phyloP scores from a whole-genome alignment of 1,140 invertebrate genomes.

The Diachasmimorpha longicaudata region DNA sequence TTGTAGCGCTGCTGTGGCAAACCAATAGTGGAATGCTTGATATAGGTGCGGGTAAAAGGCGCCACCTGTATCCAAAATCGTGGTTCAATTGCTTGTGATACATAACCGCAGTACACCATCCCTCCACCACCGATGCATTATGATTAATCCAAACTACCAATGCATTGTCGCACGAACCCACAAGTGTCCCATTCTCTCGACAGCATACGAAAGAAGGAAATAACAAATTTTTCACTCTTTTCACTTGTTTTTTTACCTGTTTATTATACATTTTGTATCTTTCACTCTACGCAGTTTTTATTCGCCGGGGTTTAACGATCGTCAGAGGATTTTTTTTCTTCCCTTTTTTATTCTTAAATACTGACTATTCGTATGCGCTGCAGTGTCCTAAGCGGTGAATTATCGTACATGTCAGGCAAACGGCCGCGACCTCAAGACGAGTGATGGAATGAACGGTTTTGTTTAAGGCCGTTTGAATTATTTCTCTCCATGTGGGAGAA shows the following conservation, averaged over 20 bases:
- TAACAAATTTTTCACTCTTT: neutral
- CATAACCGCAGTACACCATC: neutral
- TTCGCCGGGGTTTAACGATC: conserved; percentile 41
- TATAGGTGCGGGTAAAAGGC: conserved; percentile 22
- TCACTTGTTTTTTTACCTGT: neutral
- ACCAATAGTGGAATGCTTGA: conserved; percentile 35
- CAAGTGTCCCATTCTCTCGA: neutral
- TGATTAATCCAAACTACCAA: conserved; percentile 26
- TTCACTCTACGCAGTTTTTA: conserved; percentile 3
- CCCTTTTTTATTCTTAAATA: conserved; percentile 17
- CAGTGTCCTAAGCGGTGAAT: conserved; percentile 51
- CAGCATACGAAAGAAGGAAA: neutral
- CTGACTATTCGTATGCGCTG: conserved; percentile 47
- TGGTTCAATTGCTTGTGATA: conserved; percentile 5
- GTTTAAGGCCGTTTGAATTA: conserved; percentile 58
- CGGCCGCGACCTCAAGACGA: conserved; percentile 39
- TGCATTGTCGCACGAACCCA: conserved; percentile 12
- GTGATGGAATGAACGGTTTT: conserved; percentile 51
- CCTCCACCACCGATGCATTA: conserved; percentile 21
- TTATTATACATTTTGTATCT: conserved; percentile 19
- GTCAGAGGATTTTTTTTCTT: neutral
- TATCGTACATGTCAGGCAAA: conserved; percentile 50
- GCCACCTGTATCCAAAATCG: conserved; percentile 37
- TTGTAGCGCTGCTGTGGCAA: conserved; percentile 6
- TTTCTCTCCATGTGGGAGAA: conserved; percentile 35